A percentile compares a stretch with the other conserved stretches of the same genome.
These are phyloP conservation scores for Cantharis rufa DNA, from an alignment of 2,888 invertebrate species.

Conservation along the genomic window DNA sequence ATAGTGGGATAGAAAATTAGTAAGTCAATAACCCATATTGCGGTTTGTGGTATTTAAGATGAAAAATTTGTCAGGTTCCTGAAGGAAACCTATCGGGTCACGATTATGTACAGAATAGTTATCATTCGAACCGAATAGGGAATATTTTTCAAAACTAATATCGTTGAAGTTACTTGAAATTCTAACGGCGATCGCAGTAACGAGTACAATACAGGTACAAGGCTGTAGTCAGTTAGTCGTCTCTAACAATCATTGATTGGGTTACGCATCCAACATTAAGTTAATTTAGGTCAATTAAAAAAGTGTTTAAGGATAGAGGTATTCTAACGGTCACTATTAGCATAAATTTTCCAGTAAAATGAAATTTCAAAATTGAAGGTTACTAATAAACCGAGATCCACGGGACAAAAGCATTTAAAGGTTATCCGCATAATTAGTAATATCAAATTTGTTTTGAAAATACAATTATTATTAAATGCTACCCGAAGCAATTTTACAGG, in stretches of 20 bases:
- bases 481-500: neutral
- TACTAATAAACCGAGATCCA: neutral
- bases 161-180: neutral
- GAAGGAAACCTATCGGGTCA: neutral
- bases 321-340: neutral
- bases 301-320: neutral
- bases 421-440: neutral
- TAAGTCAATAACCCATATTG: neutral
- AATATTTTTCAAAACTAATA: neutral
- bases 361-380: neutral
- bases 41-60: neutral
- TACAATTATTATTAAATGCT: neutral
- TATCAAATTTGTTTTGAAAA: neutral
- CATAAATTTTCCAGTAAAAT: neutral
- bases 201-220: neutral
- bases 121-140: neutral
- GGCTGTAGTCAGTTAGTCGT: neutral
- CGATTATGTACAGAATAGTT: neutral
- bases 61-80: neutral
- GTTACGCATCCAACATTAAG: slow-evolving; percentile 1
- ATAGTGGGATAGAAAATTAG: neutral
- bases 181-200: neutral
- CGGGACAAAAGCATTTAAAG: neutral
- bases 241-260: slow-evolving; percentile 2
- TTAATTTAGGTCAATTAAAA: slow-evolving; percentile 2